phyloP scores from a whole-genome alignment of 1,140 invertebrate species.

The Helicorthomorpha holstii region DNA sequence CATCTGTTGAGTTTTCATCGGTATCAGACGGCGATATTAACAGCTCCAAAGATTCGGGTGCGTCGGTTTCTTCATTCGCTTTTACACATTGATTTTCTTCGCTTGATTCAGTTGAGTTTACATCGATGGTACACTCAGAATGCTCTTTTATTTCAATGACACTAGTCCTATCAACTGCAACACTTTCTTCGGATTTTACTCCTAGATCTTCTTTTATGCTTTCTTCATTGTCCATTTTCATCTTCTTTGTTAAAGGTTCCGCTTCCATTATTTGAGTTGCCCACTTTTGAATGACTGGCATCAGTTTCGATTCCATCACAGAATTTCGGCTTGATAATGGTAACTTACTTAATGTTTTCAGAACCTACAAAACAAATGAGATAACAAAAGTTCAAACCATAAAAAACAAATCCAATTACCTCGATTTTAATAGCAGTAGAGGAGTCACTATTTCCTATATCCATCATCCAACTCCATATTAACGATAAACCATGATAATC shows the following conservation, averaged over 20 bases:
- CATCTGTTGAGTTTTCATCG: too few species aligned
- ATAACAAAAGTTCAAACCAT: neutral
- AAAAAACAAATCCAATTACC: constrained; percentile 26
- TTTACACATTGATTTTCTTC: too few species aligned
- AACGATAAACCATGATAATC: constrained; percentile 85
- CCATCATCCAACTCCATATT: constrained; percentile 80
- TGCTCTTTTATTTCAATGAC: too few species aligned
- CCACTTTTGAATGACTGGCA: constrained; percentile 60
- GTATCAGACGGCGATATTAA: too few species aligned
- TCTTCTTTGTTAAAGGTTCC: neutral
- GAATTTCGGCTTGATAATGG: constrained; percentile 87
- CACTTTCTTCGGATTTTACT: too few species aligned
- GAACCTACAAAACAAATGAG: constrained; percentile 34
- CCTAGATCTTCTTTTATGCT: too few species aligned
- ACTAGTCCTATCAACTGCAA: too few species aligned
- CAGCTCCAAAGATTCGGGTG: too few species aligned
- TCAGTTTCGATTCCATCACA: constrained; percentile 75
- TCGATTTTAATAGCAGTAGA: constrained; percentile 29
- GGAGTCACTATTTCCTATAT: constrained; percentile 26
- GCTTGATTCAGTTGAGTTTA: too few species aligned
- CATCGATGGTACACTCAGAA: too few species aligned
- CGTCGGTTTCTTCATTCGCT: neutral
- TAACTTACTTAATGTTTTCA: constrained; percentile 60
- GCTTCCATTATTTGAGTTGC: constrained; percentile 16
- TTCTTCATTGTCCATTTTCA: neutral